Conservation (phyloP, 2,113 vertebrate genomes). For the Tetrao urogallus region DNA sequence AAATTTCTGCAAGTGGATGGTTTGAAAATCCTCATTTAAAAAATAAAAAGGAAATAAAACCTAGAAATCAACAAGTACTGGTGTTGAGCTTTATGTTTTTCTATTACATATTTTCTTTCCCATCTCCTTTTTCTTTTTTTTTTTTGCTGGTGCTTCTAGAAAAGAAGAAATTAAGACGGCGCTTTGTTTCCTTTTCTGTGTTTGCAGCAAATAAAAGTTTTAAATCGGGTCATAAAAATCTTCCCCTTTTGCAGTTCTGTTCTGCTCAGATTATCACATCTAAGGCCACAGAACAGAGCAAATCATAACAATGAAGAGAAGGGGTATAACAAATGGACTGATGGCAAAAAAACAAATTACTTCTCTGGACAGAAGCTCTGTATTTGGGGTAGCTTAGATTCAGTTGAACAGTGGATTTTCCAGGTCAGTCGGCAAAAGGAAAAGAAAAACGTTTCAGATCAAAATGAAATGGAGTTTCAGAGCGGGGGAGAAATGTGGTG, state of each 20-base stretch:
- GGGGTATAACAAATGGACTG: not conserved
- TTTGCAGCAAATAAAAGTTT: not conserved
- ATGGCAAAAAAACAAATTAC: not conserved
- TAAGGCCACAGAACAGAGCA: not conserved
- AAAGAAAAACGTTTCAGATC: constrained; percentile 29
- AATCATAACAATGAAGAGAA: not conserved
- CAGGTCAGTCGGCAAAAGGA: constrained; percentile 19
- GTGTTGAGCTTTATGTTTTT: not conserved
- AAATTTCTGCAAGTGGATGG: constrained; percentile 22
- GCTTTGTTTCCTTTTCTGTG: not conserved
- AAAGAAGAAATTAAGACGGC: not conserved
- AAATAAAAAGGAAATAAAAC: not conserved
- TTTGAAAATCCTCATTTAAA: constrained; percentile 30
- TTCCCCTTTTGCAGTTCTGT: not conserved
- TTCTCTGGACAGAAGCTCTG: not conserved
- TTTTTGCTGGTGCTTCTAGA: not conserved
- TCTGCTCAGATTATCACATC: not conserved
- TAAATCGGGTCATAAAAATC: not conserved
- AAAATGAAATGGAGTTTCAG: constrained; percentile 42
- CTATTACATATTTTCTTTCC: not conserved
- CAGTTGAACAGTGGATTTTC: constrained; percentile 20
- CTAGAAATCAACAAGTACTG: not conserved
- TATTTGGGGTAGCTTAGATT: not conserved
- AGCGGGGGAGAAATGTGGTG: not conserved
- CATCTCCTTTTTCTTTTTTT: not conserved